Conservation (phyloP, 2,888 invertebrate genomes). For the Sussaba pulchella region DNA sequence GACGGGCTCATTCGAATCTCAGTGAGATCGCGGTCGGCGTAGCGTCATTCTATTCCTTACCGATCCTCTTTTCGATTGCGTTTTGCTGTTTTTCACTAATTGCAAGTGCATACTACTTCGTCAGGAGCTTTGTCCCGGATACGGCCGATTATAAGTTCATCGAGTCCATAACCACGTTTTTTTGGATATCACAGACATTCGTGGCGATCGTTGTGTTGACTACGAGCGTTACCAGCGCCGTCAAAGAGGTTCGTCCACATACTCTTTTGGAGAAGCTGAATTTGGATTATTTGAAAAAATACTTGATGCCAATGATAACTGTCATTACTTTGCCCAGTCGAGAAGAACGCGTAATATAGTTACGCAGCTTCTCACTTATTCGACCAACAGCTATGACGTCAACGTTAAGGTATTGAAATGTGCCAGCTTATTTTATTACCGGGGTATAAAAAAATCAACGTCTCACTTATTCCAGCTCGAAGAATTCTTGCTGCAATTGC, state of each 20-base stretch:
- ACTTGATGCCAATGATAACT: too few species aligned
- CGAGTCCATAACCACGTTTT: too few species aligned
- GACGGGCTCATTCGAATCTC: too few species aligned
- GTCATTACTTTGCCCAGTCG: not conserved
- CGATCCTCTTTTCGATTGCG: conserved; percentile 33
- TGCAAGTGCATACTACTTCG: conserved; percentile 62
- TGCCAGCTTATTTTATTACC: too few species aligned
- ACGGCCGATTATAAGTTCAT: too few species aligned
- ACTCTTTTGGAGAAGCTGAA: not conserved
- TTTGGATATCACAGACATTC: too few species aligned
- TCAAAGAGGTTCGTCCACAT: conserved; percentile 15
- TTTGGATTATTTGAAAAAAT: too few species aligned
- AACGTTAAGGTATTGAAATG: not conserved
- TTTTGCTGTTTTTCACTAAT: conserved; percentile 50
- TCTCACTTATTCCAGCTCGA: not conserved
- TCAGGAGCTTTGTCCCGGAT: too few species aligned
- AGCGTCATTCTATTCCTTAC: conserved; percentile 61
- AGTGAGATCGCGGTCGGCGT: conserved; percentile 32
- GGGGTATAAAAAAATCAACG: too few species aligned
- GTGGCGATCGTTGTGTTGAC: not conserved
- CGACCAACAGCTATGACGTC: not conserved
- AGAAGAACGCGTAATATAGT: not conserved
- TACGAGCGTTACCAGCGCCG: conserved; percentile 22
- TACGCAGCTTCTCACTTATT: too few species aligned
- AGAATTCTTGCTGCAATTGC: too few species aligned